Evolutionary conservation across 2,797 vertebrate species (phyloP).

Genomic region (Parambassis ranga): DNA sequence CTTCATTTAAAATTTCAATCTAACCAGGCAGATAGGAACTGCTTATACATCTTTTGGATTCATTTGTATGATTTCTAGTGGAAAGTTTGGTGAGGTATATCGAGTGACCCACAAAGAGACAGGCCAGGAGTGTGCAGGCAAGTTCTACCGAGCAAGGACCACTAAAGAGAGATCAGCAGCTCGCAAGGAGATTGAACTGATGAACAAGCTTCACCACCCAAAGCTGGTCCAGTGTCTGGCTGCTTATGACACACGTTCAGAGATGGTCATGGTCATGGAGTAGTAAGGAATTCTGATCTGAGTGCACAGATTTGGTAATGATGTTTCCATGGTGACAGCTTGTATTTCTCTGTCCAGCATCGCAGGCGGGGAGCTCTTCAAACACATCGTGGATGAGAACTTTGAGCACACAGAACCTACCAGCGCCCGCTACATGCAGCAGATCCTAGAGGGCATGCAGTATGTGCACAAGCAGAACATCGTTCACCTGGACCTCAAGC

Average conservation of each 20-base stretch:
- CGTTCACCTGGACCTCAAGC: slow-evolving; percentile 89
- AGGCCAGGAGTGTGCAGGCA: slow-evolving; percentile 80
- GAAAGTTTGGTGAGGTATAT: slow-evolving; percentile 86
- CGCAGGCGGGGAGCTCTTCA: slow-evolving; percentile 89
- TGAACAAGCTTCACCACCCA: slow-evolving; percentile 85
- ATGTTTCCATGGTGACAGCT: background rate
- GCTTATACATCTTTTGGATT: background rate
- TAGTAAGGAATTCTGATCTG: slow-evolving; percentile 75
- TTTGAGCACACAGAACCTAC: slow-evolving; percentile 89
- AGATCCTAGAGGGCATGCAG: slow-evolving; percentile 86
- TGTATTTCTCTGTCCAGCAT: slow-evolving; percentile 68
- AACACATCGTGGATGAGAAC: slow-evolving; percentile 84
- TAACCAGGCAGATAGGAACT: background rate
- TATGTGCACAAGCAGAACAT: slow-evolving; percentile 85
- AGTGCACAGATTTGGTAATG: too few species aligned
- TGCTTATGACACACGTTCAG: slow-evolving; percentile 76
- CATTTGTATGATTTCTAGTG: slow-evolving; percentile 65
- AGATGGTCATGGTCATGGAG: slow-evolving; percentile 88
- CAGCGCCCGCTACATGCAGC: slow-evolving; percentile 83
- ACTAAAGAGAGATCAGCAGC: slow-evolving; percentile 77
- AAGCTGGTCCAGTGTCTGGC: slow-evolving; percentile 86
- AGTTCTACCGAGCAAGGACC: slow-evolving; percentile 80
- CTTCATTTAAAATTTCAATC: background rate
- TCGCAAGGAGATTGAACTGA: slow-evolving; percentile 82
- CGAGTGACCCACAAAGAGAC: slow-evolving; percentile 82